Conservation (phyloP, 35 echinoderm and acorn worm species). For the Amphiura filiformis region DNA sequence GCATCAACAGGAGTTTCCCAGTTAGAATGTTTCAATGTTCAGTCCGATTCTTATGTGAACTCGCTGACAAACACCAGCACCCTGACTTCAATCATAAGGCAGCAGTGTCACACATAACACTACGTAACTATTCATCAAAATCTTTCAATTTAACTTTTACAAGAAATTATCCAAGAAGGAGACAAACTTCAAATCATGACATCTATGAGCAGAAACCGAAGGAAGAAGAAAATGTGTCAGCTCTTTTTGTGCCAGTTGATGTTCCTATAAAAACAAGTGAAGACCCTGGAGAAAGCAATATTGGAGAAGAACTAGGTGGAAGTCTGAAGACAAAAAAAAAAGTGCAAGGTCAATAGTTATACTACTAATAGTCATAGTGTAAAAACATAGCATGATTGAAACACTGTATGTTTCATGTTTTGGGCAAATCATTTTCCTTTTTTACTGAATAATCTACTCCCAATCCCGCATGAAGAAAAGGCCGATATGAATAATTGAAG, state of each 20-base stretch:
- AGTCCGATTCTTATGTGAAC: too few relatives aligned
- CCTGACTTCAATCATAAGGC: too few relatives aligned
- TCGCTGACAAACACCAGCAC: too few relatives aligned
- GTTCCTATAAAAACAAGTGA: conserved; percentile 82
- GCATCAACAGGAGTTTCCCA: too few relatives aligned
- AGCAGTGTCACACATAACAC: too few relatives aligned
- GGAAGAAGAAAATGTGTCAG: conserved; percentile 73
- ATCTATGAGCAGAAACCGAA: conserved; percentile 38
- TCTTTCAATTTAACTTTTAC: too few relatives aligned
- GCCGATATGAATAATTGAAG: too few relatives aligned
- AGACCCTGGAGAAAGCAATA: conserved; percentile 91
- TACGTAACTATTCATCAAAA: too few relatives aligned
- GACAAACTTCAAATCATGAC: background rate
- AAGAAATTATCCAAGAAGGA: background rate
- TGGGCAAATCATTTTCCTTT: background rate
- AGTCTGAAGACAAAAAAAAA: conserved; percentile 87
- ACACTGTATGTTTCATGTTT: background rate
- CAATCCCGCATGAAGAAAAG: background rate
- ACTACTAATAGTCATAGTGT: background rate
- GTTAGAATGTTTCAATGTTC: too few relatives aligned
- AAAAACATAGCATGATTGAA: background rate
- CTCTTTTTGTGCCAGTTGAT: conserved; percentile 73
- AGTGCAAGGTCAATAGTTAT: too few relatives aligned
- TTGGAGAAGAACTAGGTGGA: conserved; percentile 84
- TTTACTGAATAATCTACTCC: background rate